Conservation (phyloP, 2,797 vertebrate species). For the Geotrypetes seraphini region DNA sequence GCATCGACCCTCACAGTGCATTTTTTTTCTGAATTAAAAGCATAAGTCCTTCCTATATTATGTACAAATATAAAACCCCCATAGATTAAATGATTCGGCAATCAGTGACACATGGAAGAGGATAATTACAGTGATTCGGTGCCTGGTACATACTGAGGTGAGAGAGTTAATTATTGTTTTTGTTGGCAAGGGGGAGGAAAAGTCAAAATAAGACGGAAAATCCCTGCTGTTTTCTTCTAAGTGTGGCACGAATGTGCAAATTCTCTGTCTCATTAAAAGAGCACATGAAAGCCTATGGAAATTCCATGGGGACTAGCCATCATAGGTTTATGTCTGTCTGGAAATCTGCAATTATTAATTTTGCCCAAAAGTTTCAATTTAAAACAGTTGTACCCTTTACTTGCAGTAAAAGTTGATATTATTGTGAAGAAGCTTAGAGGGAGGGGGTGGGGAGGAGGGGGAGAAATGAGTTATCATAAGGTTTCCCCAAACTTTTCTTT, state of each 20-base stretch:
- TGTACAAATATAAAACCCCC: neutral
- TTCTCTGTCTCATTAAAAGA: neutral
- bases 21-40: neutral
- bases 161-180: constrained; percentile 34
- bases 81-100: constrained; percentile 3
- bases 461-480: no score
- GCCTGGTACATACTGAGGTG: constrained; percentile 3
- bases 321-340: neutral
- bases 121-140: constrained; percentile 31
- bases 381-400: no score
- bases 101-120: constrained; percentile 12
- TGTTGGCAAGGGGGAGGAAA: constrained; percentile 20
- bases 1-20: neutral
- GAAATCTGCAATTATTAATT: neutral
- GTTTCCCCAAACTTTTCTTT: no score
- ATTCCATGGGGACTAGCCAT: neutral
- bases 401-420: no score
- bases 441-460: no score
- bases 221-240: neutral
- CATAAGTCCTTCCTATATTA: neutral
- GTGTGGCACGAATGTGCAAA: constrained; percentile 5
- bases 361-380: no score
- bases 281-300: neutral
- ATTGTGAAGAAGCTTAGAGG: no score
- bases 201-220: constrained; percentile 27